phyloP scores from a whole-genome alignment of 2,888 invertebrate species.

The Standfussiana lucernea region DNA sequence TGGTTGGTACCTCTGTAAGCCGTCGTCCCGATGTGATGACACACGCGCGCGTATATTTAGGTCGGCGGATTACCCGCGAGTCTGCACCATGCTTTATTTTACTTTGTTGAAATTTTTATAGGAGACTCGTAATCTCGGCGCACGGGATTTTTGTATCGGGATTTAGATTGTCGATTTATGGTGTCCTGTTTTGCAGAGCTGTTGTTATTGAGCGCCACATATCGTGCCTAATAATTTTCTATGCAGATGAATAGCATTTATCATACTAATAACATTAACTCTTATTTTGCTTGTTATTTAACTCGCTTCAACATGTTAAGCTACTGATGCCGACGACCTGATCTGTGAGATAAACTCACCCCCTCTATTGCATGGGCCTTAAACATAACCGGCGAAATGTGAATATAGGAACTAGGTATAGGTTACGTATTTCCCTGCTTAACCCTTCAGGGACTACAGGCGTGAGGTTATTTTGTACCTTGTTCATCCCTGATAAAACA shows the following conservation, averaged over 20 bases:
- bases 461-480: not conserved
- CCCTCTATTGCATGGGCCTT: not conserved
- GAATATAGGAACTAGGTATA: no score
- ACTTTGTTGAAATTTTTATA: slow-evolving; percentile 68
- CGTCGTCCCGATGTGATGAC: slow-evolving; percentile 69
- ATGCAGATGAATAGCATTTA: not conserved
- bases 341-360: not conserved
- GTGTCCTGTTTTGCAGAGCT: slow-evolving; percentile 18
- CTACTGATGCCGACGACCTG: not conserved
- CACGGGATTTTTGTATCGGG: slow-evolving; percentile 43
- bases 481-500: not conserved
- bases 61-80: slow-evolving; percentile 66
- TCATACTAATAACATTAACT: not conserved
- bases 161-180: slow-evolving; percentile 54
- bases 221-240: not conserved
- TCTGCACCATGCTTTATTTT: slow-evolving; percentile 67
- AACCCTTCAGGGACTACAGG: not conserved
- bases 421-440: not conserved
- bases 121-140: slow-evolving; percentile 63
- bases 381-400: no score
- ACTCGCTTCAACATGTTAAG: not conserved
- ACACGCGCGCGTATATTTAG: slow-evolving; percentile 68
- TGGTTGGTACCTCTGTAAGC: slow-evolving; percentile 67
- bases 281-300: not conserved
- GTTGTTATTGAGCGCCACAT: not conserved